phyloP scores from a whole-genome alignment of 2,888 invertebrate species.

The Eupithecia inturbata region DNA sequence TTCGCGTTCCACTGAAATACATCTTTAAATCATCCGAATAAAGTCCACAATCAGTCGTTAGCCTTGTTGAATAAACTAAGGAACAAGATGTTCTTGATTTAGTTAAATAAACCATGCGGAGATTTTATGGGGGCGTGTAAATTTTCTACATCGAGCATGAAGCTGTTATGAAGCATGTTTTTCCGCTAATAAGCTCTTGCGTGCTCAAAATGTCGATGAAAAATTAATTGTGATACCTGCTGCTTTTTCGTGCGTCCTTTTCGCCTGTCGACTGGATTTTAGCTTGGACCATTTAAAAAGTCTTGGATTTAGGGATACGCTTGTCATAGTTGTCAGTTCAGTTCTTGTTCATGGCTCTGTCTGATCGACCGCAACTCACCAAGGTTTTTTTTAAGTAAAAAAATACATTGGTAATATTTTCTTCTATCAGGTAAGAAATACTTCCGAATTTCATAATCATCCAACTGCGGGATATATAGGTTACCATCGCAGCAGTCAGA shows the following conservation, averaged over 20 bases:
- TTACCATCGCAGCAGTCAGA: too few species aligned
- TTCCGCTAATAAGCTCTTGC: neutral
- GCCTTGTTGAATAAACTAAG: conserved; percentile 42
- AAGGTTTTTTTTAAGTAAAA: neutral
- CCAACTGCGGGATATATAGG: too few species aligned
- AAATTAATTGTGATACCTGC: neutral
- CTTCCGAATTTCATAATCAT: too few species aligned
- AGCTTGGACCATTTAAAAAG: neutral
- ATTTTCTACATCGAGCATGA: conserved; percentile 17
- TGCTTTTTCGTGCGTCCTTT: neutral
- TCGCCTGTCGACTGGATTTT: neutral
- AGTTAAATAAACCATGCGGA: conserved; percentile 49
- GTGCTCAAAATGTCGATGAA: neutral
- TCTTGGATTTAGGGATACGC: neutral
- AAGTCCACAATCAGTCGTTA: conserved; percentile 33
- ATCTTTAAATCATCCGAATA: conserved; percentile 38
- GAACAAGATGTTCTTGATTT: conserved; percentile 53
- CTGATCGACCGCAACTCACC: neutral
- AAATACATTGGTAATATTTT: too few species aligned
- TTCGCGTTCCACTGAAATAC: conserved; percentile 47
- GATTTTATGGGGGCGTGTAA: conserved; percentile 33
- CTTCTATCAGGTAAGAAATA: too few species aligned
- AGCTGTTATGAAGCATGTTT: neutral
- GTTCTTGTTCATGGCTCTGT: neutral
- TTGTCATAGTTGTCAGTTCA: neutral